These are phyloP conservation scores for Trichogramma evanescens DNA, from an alignment of 2,888 invertebrate genomes.

Conservation along the genomic window DNA sequence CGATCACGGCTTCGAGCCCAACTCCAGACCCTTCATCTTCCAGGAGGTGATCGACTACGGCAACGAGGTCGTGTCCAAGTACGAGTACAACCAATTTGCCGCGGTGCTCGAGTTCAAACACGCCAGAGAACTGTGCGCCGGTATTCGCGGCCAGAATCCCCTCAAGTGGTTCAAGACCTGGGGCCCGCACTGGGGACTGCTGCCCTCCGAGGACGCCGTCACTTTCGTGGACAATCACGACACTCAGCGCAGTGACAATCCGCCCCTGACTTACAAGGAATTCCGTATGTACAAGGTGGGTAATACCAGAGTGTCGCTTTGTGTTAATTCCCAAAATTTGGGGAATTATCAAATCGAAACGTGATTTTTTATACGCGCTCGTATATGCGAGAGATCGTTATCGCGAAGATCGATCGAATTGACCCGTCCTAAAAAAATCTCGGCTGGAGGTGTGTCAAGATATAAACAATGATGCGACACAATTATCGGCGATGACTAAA, in stretches of 20 bases:
- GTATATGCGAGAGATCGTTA: too few relatives aligned
- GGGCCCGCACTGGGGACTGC: slow-evolving; percentile 63
- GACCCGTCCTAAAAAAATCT: too few relatives aligned
- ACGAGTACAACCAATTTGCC: slow-evolving; percentile 47
- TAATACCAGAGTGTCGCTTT: background rate
- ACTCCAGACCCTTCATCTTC: slow-evolving; percentile 62
- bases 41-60: slow-evolving; percentile 74
- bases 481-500: too few relatives aligned
- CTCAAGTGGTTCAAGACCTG: slow-evolving; percentile 61
- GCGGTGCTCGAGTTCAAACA: slow-evolving; percentile 74
- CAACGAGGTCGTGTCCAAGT: slow-evolving; percentile 46
- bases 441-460: too few relatives aligned
- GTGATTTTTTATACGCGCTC: too few relatives aligned
- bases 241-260: slow-evolving; percentile 67
- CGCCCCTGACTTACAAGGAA: slow-evolving; percentile 63
- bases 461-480: too few relatives aligned
- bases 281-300: slow-evolving; percentile 61
- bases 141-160: slow-evolving; percentile 56
- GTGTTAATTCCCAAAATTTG: background rate
- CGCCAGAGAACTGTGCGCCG: slow-evolving; percentile 52
- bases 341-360: too few relatives aligned
- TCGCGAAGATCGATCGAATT: too few relatives aligned
- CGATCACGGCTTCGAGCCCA: slow-evolving; percentile 57
- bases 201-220: slow-evolving; percentile 57
- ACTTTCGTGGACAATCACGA: slow-evolving; percentile 89